Percentiles rank a stretch among this genome's conserved stretches.
Conservation (phyloP, 2,113 vertebrate species). For the Willisornis vidua region DNA sequence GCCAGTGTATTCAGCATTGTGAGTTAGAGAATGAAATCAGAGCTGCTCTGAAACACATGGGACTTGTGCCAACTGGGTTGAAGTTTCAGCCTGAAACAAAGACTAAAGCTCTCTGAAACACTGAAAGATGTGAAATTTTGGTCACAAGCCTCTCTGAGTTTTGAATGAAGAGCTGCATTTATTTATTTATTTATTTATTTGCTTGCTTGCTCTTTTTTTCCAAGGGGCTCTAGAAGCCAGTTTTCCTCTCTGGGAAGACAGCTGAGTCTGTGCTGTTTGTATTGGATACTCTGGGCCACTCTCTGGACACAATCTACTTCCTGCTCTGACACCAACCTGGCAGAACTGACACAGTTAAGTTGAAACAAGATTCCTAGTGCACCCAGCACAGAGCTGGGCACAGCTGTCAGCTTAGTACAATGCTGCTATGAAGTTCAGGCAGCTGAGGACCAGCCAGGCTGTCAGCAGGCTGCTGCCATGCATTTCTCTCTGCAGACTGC, state of each 20-base stretch:
- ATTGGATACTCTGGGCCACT: background rate
- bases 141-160: background rate
- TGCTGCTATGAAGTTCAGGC: fast-evolving
- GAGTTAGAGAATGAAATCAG: background rate
- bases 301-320: background rate
- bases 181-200: background rate
- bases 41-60: background rate
- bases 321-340: background rate
- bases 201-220: no score
- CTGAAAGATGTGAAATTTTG: background rate
- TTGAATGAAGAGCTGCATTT: background rate
- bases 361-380: background rate
- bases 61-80: background rate
- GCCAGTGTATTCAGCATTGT: background rate
- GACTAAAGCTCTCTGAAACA: background rate
- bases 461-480: background rate
- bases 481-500: background rate
- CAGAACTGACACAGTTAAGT: background rate
- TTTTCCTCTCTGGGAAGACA: background rate
- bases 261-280: background rate
- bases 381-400: background rate
- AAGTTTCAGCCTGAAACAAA: background rate
- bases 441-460: background rate
- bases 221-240: background rate
- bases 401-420: background rate